Conservation (phyloP, 2,888 invertebrate species). For the Coelopa pilipes region DNA sequence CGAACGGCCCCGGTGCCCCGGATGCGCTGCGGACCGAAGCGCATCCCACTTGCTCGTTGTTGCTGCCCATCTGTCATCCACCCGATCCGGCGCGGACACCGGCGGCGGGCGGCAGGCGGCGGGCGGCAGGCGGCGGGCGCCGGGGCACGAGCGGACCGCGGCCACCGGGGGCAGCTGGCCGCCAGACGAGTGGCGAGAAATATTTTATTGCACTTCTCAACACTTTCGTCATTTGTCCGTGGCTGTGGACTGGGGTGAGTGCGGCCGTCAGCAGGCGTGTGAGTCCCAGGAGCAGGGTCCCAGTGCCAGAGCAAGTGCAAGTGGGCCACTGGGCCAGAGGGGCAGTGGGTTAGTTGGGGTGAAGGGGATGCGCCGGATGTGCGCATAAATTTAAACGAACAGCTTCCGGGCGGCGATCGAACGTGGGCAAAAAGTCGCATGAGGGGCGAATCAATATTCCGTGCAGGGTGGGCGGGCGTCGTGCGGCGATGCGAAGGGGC, state of each 20-base stretch:
- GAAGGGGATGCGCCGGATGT: neutral
- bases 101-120: too few relatives aligned
- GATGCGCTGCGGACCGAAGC: neutral
- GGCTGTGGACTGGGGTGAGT: too few relatives aligned
- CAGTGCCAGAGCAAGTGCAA: neutral
- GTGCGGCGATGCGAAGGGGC: neutral
- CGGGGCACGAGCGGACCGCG: neutral
- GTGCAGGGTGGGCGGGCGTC: too few relatives aligned
- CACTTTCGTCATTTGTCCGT: slow-evolving; percentile 28
- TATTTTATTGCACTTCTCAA: slow-evolving; percentile 27
- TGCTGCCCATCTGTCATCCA: slow-evolving; percentile 21
- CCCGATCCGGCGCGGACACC: slow-evolving; percentile 17
- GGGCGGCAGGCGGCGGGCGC: too few relatives aligned
- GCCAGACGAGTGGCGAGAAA: slow-evolving; percentile 5
- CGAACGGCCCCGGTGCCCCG: too few relatives aligned
- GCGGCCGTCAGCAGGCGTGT: too few relatives aligned
- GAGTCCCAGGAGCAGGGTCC: too few relatives aligned
- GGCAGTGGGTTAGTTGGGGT: neutral
- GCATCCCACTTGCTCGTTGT: slow-evolving; percentile 9
- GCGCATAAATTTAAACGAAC: too few relatives aligned
- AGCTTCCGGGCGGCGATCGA: neutral
- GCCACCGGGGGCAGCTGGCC: neutral
- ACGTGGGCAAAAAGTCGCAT: too few relatives aligned
- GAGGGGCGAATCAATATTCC: too few relatives aligned
- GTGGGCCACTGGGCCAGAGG: neutral